Percentiles rank a stretch among this genome's conserved stretches.
Evolutionary conservation across 2,888 invertebrate species (phyloP).

Genomic region (Cheilosia urbana): DNA sequence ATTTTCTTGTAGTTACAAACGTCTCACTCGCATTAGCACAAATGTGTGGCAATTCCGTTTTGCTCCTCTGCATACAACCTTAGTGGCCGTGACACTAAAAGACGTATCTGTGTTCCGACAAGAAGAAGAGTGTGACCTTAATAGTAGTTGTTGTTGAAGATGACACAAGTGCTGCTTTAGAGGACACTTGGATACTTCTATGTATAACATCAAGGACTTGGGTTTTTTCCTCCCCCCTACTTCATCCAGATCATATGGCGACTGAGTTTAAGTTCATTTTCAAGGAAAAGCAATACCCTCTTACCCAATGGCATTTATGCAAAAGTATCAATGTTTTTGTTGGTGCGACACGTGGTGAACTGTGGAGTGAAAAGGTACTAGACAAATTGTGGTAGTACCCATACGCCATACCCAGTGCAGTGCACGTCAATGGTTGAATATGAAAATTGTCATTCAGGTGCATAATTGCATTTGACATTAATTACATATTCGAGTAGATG

Average conservation of each 20-base stretch:
- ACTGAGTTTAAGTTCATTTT: neutral
- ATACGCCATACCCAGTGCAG: too few species aligned
- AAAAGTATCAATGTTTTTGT: slow-evolving; percentile 7
- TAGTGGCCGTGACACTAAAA: slow-evolving; percentile 19
- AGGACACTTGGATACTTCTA: neutral
- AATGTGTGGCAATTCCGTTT: slow-evolving; percentile 14
- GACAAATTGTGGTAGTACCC: too few species aligned
- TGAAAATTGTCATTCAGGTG: too few species aligned
- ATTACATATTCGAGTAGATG: too few species aligned
- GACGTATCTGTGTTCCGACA: neutral
- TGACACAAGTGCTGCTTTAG: neutral
- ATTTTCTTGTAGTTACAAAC: slow-evolving; percentile 12
- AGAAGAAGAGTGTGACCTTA: neutral
- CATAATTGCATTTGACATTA: too few species aligned
- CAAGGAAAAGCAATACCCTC: neutral
- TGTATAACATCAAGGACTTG: neutral
- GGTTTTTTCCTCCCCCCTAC: neutral
- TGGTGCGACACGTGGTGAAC: slow-evolving; percentile 6
- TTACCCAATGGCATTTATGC: neutral
- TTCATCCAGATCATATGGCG: neutral
- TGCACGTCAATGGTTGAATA: too few species aligned
- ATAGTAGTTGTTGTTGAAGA: neutral
- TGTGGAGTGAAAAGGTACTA: too few species aligned
- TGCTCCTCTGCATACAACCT: neutral
- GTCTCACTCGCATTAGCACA: slow-evolving; percentile 17